phyloP scores from a whole-genome alignment of 2,888 invertebrate genomes.

The Notodonta ziczac region DNA sequence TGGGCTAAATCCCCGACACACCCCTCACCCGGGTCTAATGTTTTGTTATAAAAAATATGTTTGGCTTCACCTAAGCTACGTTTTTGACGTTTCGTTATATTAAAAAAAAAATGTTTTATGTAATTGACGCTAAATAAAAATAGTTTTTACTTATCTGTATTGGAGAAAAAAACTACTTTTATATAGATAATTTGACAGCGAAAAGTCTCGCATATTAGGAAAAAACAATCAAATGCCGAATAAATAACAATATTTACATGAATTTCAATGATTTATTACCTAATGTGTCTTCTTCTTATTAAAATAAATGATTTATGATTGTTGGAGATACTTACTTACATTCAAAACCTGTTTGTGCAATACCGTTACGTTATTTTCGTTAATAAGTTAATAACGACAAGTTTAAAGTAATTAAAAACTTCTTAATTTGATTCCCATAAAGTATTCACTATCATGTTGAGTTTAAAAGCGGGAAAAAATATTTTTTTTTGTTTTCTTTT shows the following conservation, averaged over 20 bases:
- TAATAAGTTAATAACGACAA: slow-evolving; percentile 38
- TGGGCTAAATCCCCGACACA: slow-evolving; percentile 58
- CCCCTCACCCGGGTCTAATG: slow-evolving; percentile 45
- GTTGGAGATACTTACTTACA: too few species aligned
- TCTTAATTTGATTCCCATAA: slow-evolving; percentile 62
- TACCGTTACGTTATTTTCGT: not conserved
- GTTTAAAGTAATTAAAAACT: slow-evolving; percentile 66
- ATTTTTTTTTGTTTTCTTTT: slow-evolving; percentile 22
- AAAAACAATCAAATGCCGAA: too few species aligned
- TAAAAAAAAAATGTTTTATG: not conserved
- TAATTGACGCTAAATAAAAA: too few species aligned
- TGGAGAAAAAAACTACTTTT: too few species aligned
- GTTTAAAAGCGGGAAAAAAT: slow-evolving; percentile 27
- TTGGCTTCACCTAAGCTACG: not conserved
- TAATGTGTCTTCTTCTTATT: too few species aligned
- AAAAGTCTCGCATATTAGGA: too few species aligned
- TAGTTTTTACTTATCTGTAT: too few species aligned
- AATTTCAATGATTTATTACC: too few species aligned
- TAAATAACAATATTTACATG: too few species aligned
- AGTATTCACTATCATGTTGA: slow-evolving; percentile 45
- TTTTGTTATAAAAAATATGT: slow-evolving; percentile 2
- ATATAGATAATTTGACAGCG: too few species aligned
- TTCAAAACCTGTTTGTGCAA: not conserved
- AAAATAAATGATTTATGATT: too few species aligned
- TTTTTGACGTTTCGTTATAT: not conserved